These are phyloP conservation scores for Drosophila infuscata DNA, from an alignment of 2,888 invertebrate genomes.

Conservation along the genomic window DNA sequence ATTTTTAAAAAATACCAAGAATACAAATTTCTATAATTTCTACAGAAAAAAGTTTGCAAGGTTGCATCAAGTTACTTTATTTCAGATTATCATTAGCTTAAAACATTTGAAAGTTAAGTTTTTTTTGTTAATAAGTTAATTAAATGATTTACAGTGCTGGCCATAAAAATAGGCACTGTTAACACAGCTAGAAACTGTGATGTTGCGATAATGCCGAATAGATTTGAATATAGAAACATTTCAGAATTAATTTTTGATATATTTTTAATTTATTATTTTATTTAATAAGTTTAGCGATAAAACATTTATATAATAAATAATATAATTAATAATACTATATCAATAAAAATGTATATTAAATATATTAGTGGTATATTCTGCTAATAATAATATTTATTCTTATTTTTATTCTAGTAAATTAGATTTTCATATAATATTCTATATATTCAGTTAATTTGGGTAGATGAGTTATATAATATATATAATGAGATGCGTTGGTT, in stretches of 20 bases:
- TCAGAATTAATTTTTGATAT: not conserved
- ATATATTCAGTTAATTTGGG: no score
- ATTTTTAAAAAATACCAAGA: not conserved
- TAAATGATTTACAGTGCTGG: not conserved
- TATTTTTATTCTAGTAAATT: not conserved
- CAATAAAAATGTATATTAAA: not conserved
- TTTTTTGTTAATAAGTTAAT: not conserved
- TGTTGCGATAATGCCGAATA: not conserved
- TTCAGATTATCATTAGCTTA: not conserved
- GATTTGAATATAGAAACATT: not conserved
- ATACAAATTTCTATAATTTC: not conserved
- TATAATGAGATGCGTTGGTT: no score
- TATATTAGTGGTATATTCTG: not conserved
- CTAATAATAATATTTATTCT: not conserved
- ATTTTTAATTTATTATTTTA: not conserved
- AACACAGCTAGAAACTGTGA: not conserved
- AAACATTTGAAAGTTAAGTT: not conserved
- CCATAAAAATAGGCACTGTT: not conserved
- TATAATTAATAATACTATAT: not conserved
- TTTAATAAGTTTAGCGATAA: rapidly evolving
- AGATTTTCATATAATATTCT: no score
- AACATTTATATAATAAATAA: not conserved
- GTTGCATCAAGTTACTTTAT: not conserved
- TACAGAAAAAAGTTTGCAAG: not conserved
- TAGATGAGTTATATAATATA: no score